Evolutionary conservation across 2,113 vertebrate species (phyloP), one percentile per base, ranked within the genome.

Genomic region (Dipodomys merriami): DNA sequence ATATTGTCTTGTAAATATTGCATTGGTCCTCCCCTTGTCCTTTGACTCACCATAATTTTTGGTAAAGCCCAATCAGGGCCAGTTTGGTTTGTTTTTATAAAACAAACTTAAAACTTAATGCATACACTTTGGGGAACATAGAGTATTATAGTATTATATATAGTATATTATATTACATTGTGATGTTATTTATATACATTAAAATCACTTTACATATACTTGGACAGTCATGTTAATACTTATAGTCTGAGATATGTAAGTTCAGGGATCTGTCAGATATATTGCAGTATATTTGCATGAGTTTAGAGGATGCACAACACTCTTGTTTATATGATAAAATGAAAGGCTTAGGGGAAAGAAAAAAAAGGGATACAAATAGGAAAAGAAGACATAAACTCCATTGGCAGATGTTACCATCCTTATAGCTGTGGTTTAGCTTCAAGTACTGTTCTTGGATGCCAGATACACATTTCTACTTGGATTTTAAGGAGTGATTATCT

Each of bases 401-500:
- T 39, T 39, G 39, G 39, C 39, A 39, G 39, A 39, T 39, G 87
- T 60, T 25, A 27, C 46, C 6, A 87, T 49, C 25, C 49, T 80
- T 76, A 5, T 57, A 8, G 6, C 53, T 29, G 64, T 74, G 68
- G 67, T 53, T 90, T 1, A 44, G 60, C 72, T 77, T 83, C 9
- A 65, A 35, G 18, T 5, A 10, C 30, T 60, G 6, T 74, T 33
- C 73, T 89, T 60, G 69, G 35, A 65, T 65, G 7, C 4, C 67
- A 49, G n/a, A 3, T 65, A 1, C 30, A 57, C 16, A 35, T 20
- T 81, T 86, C 78, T 22, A 33, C 4, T 60, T 82, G 25, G 76
- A 20, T 35, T 94, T 94, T 44, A 60, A 18, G 72, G 71, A 83
- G 57, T 64, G 44, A 46, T 65, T 77, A 92, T 20, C 35, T 80